Conservation (phyloP, 2,888 invertebrate genomes). For the Rotaria magnacalcarata region DNA sequence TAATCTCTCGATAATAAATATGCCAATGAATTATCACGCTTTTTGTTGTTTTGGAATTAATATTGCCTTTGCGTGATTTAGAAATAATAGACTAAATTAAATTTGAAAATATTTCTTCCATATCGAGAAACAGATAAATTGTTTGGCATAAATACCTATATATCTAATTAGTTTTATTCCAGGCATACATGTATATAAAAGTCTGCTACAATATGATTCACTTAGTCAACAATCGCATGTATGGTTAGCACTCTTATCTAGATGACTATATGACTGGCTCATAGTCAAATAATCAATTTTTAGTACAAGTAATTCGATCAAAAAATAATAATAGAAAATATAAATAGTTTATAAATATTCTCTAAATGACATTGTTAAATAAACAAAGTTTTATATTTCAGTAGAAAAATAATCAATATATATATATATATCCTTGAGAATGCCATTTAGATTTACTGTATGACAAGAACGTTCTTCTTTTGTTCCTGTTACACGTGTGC, state of each 20-base stretch:
- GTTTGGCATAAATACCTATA: background rate
- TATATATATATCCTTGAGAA: background rate
- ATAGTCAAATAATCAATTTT: background rate
- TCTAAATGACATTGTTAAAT: background rate
- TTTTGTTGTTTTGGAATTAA: background rate
- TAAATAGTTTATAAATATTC: background rate
- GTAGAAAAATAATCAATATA: background rate
- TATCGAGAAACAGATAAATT: background rate
- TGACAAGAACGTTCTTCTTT: background rate
- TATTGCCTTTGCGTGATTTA: background rate
- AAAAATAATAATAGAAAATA: background rate
- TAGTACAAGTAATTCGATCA: background rate
- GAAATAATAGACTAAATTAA: too few species aligned
- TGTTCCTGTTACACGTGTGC: too few species aligned
- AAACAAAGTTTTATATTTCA: background rate
- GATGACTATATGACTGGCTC: background rate
- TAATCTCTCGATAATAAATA: background rate
- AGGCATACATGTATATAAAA: too few species aligned
- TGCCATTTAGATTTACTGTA: background rate
- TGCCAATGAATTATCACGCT: background rate
- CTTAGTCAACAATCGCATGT: background rate
- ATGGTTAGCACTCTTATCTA: background rate
- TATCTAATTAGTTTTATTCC: too few species aligned
- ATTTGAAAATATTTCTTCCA: background rate
- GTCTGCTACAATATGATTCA: background rate